phyloP scores from a whole-genome alignment of 2,113 vertebrate species.

The Taurulus bubalis region DNA sequence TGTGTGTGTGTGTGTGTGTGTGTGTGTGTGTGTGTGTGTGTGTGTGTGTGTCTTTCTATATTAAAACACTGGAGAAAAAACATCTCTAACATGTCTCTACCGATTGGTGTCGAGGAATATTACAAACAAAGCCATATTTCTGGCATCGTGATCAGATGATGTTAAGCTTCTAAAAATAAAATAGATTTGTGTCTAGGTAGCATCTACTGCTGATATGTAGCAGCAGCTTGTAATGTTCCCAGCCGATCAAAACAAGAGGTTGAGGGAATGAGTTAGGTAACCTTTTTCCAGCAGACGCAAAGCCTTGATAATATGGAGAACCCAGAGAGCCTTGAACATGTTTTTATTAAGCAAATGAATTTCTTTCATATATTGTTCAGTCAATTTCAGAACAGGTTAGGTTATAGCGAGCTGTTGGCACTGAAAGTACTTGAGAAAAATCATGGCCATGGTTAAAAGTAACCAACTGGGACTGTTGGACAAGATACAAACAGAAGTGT shows the following conservation, averaged over 20 bases:
- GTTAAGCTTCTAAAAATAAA: constrained; percentile 44
- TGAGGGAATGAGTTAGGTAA: constrained; percentile 17
- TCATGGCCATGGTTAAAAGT: not conserved
- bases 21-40: not conserved
- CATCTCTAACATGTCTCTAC: constrained; percentile 8
- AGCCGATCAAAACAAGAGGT: constrained; percentile 20
- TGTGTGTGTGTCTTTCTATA: not conserved
- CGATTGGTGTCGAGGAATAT: constrained; percentile 3
- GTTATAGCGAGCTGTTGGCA: not conserved
- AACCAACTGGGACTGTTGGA: not conserved
- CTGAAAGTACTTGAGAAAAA: too few species aligned
- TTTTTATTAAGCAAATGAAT: not conserved
- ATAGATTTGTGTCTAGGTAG: constrained; percentile 44
- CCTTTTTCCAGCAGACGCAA: constrained; percentile 12
- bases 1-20: not conserved
- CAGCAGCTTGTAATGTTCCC: constrained; percentile 60
- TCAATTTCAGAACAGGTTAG: not conserved
- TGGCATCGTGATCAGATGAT: constrained; percentile 38
- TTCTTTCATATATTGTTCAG: not conserved
- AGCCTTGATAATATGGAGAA: not conserved
- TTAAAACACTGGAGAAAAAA: constrained; percentile 1
- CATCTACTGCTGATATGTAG: constrained; percentile 65
- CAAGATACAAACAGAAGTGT: not conserved
- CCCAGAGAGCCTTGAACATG: not conserved
- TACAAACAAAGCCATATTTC: constrained; percentile 29